Conservation (phyloP, 2,888 invertebrate species). For the Coecobrya sp. region DNA sequence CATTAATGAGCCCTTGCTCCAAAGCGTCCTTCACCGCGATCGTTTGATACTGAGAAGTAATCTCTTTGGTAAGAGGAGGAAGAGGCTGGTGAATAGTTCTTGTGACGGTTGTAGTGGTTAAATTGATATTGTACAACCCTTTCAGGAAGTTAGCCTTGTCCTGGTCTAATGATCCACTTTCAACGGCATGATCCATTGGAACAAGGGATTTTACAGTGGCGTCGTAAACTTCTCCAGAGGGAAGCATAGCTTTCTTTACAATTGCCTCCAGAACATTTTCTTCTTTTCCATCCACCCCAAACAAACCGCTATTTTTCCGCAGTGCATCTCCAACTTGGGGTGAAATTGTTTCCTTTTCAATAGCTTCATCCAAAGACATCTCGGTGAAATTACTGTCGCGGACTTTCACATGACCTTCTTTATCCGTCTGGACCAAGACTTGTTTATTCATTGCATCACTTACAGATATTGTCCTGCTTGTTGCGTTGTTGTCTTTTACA, state of each 20-base stretch:
- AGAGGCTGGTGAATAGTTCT: conserved; percentile 94
- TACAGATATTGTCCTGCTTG: conserved; percentile 94
- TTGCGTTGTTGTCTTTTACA: conserved; percentile 93
- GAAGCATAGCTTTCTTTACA: conserved; percentile 95
- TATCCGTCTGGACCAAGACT: conserved; percentile 88
- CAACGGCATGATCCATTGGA: conserved; percentile 95
- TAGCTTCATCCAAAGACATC: conserved; percentile 92
- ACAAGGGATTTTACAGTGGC: conserved; percentile 91
- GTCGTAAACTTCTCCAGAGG: conserved; percentile 95
- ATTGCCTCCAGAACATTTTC: conserved; percentile 95
- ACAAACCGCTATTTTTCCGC: conserved; percentile 83
- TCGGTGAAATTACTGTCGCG: conserved; percentile 87
- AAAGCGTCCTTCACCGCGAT: conserved; percentile 94
- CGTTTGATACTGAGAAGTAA: conserved; percentile 88
- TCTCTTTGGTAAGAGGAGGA: conserved; percentile 92
- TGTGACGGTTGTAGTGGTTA: conserved; percentile 95
- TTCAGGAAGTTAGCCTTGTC: conserved; percentile 95
- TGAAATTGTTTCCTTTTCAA: conserved; percentile 91
- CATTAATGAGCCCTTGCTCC: conserved; percentile 93
- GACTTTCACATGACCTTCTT: conserved; percentile 87
- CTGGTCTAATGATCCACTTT: conserved; percentile 94
- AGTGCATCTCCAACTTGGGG: conserved; percentile 91
- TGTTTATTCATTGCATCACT: conserved; percentile 94
- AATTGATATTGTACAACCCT: conserved; percentile 95
- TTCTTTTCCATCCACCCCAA: not conserved